Base-by-base conservation (phyloP, 2,113 vertebrate genomes). In the Seriola quinqueradiata region DNA sequence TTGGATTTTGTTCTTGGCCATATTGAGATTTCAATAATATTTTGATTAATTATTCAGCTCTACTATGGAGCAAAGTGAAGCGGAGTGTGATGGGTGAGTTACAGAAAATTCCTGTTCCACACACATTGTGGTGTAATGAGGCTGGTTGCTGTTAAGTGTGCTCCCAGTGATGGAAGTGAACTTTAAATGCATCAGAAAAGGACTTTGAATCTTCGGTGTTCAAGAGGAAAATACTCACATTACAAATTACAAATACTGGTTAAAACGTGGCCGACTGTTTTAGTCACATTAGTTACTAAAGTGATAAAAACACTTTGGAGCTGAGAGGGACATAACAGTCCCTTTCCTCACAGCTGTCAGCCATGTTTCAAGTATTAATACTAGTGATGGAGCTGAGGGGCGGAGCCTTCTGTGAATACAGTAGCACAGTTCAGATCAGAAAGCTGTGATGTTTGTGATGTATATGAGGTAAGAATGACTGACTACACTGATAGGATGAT, bases 391-490 rank as follows among this genome's bases (percentile, higher is more conserved):
- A 17, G 42, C 67, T 34, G 68, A 12, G 19, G 46, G 46, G 8
- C 5, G 46, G 42, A 66, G 66, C 25, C 36, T 23, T 58, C 14
- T 36, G 40, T 74, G 42, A 70, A 63, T 34, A 71, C 82, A 87
- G 74, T 66, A 75, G 82, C 74, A 75, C 78, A 70, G 36, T 40
- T 81, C 36, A 76, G 64, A 73, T 32, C 52, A 48, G 19, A 61
- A n/a, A 64, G 54, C 34, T 64, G 68, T 50, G 44, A 1, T 50
- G 52, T 42, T 70, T 13, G 11, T 13, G 52, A 21, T 9, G 50
- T 14, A 64, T 67, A 64, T 67, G 87, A 86, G 75, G 75, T 89
- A 70, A 78, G 48, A 77, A 68, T 25, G 34, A 71, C 23, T 38
- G 60, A 71, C 17, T 63, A 59, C 57, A 50, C 19, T 55, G 52